Evolutionary conservation across 2,888 invertebrate species (phyloP).

Genomic region (Deilephila porcellus): DNA sequence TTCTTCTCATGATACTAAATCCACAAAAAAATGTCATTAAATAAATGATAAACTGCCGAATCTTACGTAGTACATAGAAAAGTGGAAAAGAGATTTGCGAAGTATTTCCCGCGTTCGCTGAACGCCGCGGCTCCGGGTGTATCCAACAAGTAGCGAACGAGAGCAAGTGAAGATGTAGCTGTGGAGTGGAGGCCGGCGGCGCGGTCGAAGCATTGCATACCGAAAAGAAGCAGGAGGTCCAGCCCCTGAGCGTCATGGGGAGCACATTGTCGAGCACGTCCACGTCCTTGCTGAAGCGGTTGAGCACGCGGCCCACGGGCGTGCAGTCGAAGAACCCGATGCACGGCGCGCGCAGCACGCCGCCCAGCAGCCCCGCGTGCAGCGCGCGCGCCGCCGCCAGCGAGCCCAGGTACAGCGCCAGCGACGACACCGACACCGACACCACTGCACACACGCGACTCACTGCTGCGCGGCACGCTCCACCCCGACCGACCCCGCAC

Average conservation of each 20-base stretch:
- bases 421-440: slow-evolving; percentile 87
- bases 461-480: neutral
- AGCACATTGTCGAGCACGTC: slow-evolving; percentile 89
- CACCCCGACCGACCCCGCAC: neutral
- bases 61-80: neutral
- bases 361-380: slow-evolving; percentile 86
- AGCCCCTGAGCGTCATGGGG: slow-evolving; percentile 89
- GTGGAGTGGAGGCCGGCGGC: neutral
- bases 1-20: too few relatives aligned
- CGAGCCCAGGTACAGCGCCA: slow-evolving; percentile 88
- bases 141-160: neutral
- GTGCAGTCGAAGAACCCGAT: slow-evolving; percentile 92
- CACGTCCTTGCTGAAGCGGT: slow-evolving; percentile 91
- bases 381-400: slow-evolving; percentile 86
- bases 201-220: slow-evolving; percentile 65
- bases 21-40: too few relatives aligned
- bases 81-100: neutral
- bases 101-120: neutral
- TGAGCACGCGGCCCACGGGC: slow-evolving; percentile 91
- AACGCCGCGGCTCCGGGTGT: too few relatives aligned
- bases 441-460: slow-evolving; percentile 77
- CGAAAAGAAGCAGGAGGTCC: slow-evolving; percentile 88
- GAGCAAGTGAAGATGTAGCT: neutral
- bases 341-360: slow-evolving; percentile 88
- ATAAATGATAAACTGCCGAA: too few relatives aligned